Percentiles rank a stretch among this genome's conserved stretches.
Conservation (phyloP, 2,113 vertebrate genomes). For the Grus americana region DNA sequence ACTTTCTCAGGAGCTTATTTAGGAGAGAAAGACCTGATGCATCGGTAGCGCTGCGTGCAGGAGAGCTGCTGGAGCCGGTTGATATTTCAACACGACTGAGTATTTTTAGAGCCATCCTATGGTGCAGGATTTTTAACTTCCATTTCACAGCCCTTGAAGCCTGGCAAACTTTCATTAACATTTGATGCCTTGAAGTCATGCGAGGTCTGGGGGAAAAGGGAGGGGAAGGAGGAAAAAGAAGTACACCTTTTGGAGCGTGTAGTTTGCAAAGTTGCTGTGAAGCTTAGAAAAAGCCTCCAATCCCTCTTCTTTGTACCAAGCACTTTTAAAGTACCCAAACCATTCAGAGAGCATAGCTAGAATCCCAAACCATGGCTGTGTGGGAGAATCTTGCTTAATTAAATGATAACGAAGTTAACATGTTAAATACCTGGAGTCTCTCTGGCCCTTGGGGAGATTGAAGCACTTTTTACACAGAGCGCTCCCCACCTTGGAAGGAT, state of each 20-base stretch:
- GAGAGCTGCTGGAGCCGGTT: background rate
- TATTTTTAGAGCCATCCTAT: constrained; percentile 64
- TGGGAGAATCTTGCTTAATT: background rate
- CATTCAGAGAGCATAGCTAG: background rate
- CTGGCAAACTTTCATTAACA: constrained; percentile 61
- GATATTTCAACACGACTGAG: background rate
- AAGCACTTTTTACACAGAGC: background rate
- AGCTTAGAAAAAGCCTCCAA: background rate
- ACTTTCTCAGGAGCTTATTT: background rate
- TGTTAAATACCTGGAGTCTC: background rate
- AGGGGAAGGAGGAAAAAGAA: background rate
- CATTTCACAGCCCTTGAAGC: constrained; percentile 52
- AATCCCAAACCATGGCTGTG: background rate
- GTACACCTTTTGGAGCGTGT: background rate
- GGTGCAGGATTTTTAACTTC: constrained; percentile 55
- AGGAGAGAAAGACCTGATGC: background rate
- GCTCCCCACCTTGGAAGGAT: background rate
- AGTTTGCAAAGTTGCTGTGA: background rate
- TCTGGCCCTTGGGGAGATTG: background rate
- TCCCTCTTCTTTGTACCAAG: background rate
- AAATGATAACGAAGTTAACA: background rate
- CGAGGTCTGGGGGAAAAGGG: background rate
- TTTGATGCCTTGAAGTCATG: constrained; percentile 61
- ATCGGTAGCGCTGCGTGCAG: background rate
- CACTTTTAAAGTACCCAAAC: background rate